Evolutionary conservation across 2,797 vertebrate species (phyloP).

Genomic region (Neoniphon sammara): DNA sequence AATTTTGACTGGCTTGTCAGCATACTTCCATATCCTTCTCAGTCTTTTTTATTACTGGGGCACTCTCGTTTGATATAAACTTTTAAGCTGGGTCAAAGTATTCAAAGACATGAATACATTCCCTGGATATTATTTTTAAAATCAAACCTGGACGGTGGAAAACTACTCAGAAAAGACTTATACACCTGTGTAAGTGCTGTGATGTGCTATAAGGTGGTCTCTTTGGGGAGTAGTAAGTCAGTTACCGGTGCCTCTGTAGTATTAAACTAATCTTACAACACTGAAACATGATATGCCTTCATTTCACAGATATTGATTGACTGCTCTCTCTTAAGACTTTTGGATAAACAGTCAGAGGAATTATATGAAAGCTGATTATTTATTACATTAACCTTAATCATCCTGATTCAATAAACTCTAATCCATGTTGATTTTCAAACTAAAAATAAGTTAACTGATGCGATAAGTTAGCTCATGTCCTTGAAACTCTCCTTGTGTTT

Average conservation of each 20-base stretch:
- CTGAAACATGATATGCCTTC: slow-evolving; percentile 70
- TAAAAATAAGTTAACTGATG: slow-evolving; percentile 53
- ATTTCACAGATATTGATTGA: slow-evolving; percentile 63
- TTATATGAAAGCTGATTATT: slow-evolving; percentile 35
- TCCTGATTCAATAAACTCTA: slow-evolving; percentile 58
- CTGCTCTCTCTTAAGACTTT: slow-evolving; percentile 54
- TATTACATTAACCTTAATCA: slow-evolving; percentile 33
- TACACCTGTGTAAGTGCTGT: slow-evolving; percentile 49
- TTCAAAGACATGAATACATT: slow-evolving; percentile 42
- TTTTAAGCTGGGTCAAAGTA: slow-evolving; percentile 28
- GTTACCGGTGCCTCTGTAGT: slow-evolving; percentile 60
- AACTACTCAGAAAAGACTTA: slow-evolving; percentile 41
- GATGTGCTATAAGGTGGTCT: slow-evolving; percentile 62
- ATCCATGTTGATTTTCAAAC: slow-evolving; percentile 38
- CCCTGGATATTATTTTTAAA: slow-evolving; percentile 34
- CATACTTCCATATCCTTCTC: slow-evolving; percentile 16
- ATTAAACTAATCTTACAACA: slow-evolving; percentile 65
- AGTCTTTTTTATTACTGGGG: slow-evolving; percentile 17
- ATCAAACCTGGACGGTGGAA: slow-evolving; percentile 48
- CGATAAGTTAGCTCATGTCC: slow-evolving; percentile 44
- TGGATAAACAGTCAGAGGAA: slow-evolving; percentile 50
- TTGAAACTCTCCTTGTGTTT: slow-evolving; percentile 53
- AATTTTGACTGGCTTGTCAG: slow-evolving; percentile 46
- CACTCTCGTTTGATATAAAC: slow-evolving; percentile 38
- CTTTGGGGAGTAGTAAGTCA: slow-evolving; percentile 69